A percentile compares a stretch with the other conserved stretches of the same genome.
These are phyloP conservation scores for Rutpela maculata DNA, from an alignment of 2,888 invertebrate species.

Conservation along the genomic window DNA sequence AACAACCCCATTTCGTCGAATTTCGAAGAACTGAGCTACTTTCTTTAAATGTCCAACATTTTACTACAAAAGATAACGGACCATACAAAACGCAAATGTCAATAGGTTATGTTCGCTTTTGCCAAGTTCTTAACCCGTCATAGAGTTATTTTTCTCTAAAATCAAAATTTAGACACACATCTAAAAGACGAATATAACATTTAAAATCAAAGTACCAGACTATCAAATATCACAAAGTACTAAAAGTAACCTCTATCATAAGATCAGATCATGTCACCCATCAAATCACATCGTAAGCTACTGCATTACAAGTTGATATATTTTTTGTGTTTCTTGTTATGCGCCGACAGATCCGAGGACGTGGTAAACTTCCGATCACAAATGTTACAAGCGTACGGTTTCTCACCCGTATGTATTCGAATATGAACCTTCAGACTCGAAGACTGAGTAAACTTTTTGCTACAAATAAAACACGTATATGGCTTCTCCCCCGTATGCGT, in stretches of 20 bases:
- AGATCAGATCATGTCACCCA: constrained; percentile 17
- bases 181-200: background rate
- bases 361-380: constrained; percentile 70
- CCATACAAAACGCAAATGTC: too few relatives aligned
- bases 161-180: background rate
- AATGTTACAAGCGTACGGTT: constrained; percentile 69
- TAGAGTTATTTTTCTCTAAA: too few relatives aligned
- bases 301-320: constrained; percentile 67
- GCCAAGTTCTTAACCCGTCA: too few relatives aligned
- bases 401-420: constrained; percentile 70
- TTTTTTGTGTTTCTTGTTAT: constrained; percentile 70
- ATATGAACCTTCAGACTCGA: constrained; percentile 70
- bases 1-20: too few relatives aligned
- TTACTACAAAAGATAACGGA: too few relatives aligned
- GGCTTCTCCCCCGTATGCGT: constrained; percentile 75
- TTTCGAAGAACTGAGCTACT: too few relatives aligned
- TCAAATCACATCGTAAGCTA: constrained; percentile 10
- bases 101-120: too few relatives aligned
- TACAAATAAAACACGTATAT: constrained; percentile 68
- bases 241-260: constrained; percentile 2
- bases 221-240: background rate
- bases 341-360: constrained; percentile 69
- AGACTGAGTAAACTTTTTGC: constrained; percentile 70
- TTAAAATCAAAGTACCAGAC: too few relatives aligned
- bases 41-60: too few relatives aligned